A percentile compares a stretch with the other conserved stretches of the same genome.
Evolutionary conservation across 2,113 vertebrate species (phyloP).

Genomic region (Ancistrus triradiatus): DNA sequence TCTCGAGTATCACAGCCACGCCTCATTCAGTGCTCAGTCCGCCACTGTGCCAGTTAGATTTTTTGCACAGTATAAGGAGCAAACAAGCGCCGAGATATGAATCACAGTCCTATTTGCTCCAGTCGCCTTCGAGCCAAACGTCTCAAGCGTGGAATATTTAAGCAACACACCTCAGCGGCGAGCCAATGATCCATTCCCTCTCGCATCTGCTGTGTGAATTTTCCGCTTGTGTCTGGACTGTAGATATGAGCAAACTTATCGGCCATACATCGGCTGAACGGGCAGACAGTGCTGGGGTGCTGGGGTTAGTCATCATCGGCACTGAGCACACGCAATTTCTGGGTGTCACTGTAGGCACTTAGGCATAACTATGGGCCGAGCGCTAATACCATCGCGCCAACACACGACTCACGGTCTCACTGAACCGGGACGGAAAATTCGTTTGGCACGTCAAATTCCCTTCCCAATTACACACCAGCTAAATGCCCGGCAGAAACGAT

Average conservation of each 20-base stretch:
- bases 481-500: conserved; percentile 30
- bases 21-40: too few species aligned
- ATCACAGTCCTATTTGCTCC: background rate
- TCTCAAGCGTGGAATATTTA: background rate
- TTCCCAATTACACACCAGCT: conserved; percentile 27
- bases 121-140: background rate
- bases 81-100: too few species aligned
- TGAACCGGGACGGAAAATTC: conserved; percentile 13
- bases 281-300: background rate
- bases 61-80: too few species aligned
- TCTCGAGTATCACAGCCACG: too few species aligned
- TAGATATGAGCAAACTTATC: background rate
- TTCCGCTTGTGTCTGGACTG: background rate
- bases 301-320: too few species aligned
- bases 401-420: conserved; percentile 2
- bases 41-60: too few species aligned
- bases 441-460: conserved; percentile 13
- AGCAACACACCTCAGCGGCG: conserved; percentile 2
- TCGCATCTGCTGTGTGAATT: background rate
- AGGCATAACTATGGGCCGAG: too few species aligned
- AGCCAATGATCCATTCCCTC: background rate
- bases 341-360: too few species aligned
- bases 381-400: conserved; percentile 18
- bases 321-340: too few species aligned
- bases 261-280: background rate